Base-by-base conservation (phyloP, 2,888 invertebrate species). In the Archips crataeganus region DNA sequence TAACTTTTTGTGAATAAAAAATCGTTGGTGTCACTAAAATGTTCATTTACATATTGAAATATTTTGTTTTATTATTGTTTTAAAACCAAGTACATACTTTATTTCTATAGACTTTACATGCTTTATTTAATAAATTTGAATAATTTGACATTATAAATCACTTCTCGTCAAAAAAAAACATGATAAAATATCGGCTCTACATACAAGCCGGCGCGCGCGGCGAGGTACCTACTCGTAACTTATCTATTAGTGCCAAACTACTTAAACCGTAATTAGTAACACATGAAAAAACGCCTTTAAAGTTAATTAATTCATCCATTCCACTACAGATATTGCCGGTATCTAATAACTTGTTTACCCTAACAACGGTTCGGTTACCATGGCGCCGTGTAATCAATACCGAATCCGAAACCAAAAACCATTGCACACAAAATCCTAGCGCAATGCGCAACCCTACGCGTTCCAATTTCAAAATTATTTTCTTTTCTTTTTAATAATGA, bases 361-460 rank as follows among this genome's bases (percentile, higher is more conserved):
- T 82, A 83, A 82, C 87, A 88, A 86, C 88, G 51, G 89, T 92
- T 78, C 88, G 51, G 89, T 92, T 78, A 75, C 87, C 85, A 89
- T 88, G 79, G 82, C 82, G 92, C 63, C 63, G 87, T 85, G 76
- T 81, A 89, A 94, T 94, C 94, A 84, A 94, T 94, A 92, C 80
- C 57, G 70, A 76, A 77, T 76, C 75, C 79, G 81, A 82, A 79
- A 75, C 77, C 81, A 49, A 64, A 71, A 73, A 64, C 77, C 80
- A 80, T 78, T 79, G 79, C 82, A 82, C 81, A 81, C 79, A 80
- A 84, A 81, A 81, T 79, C 78, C 76, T 80, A 78, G 83, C 91
- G 90, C 93, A 87, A 91, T 92, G 92, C 90, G 90, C 86, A 85
- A 84, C 84, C 80, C 82, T 83, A 83, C 79, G 51, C 67, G 81